Percentiles rank a stretch among this genome's conserved stretches.
phyloP scores from a whole-genome alignment of 2,797 vertebrate species.

The Craterocephalus amniculus region DNA sequence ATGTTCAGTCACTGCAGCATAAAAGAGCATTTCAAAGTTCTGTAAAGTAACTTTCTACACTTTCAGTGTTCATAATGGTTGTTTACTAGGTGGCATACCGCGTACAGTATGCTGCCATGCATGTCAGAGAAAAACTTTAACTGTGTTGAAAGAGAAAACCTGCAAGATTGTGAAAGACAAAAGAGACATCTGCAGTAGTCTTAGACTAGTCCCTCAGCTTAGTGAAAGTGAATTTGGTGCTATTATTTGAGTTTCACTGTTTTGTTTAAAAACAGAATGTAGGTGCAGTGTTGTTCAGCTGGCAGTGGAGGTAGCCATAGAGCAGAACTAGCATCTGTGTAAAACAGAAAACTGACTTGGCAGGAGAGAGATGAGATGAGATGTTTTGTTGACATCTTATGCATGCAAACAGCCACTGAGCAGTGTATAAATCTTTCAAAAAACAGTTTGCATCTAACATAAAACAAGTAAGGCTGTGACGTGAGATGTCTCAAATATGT shows the following conservation, averaged over 20 bases:
- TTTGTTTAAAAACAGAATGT: background rate
- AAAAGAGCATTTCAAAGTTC: no score
- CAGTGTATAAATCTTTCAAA: background rate
- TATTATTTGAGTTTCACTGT: background rate
- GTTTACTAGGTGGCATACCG: no score
- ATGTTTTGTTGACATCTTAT: background rate
- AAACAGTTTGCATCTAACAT: background rate
- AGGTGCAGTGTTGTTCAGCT: background rate
- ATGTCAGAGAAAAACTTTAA: no score
- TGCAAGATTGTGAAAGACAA: no score
- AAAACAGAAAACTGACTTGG: background rate
- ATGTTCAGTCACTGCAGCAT: no score
- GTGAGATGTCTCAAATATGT: background rate
- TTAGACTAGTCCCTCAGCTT: background rate
- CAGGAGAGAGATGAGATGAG: background rate
- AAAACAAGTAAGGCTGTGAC: background rate
- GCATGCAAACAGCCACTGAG: background rate
- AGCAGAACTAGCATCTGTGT: background rate
- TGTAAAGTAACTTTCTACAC: no score
- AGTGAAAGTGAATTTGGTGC: background rate
- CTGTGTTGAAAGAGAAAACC: no score
- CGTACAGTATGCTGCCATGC: no score
- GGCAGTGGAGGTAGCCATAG: background rate
- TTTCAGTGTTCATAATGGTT: no score
- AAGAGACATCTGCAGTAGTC: no score